Base-by-base conservation (phyloP, 2,797 vertebrate species). In the Coilia nasus region DNA sequence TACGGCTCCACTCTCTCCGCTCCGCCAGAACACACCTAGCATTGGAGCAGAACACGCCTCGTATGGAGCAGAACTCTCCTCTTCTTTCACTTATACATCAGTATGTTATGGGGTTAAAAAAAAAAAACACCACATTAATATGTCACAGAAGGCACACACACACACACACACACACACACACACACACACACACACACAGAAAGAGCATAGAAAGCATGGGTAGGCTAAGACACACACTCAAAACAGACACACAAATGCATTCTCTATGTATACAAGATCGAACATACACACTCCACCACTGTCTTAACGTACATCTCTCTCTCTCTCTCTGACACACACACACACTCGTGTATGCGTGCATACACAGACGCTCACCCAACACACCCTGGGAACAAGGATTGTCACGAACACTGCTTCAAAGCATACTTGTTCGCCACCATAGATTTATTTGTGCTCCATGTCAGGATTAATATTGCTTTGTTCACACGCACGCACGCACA, bases 371-470 rank as follows among this genome's bases (percentile, higher is more conserved):
- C 23, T 23, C n/a, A 62, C 7, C 1, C 35, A 41, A 41, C 5
- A 78, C 85, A 86, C 83, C 35, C 83, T 87, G 87, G 89, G 90
- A 90, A 87, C 84, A 87, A 86, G 87, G 83, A 3, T 46, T 86
- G 83, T 86, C 50, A 75, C 83, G 75, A 83, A 90, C 83, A 89
- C 75, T 35, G 67, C 91, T 91, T 94, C 91, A 93, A 93, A 93
- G 93, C 88, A 90, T 90, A 90, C 89, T 86, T 88, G 85, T 82
- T 85, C 87, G 88, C 87, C 87, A 90, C 83, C 88, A 90, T 91
- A 87, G 87, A 92, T 93, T 91, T 95, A 93, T 93, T 91, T 91
- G 87, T 90, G 85, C 90, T 91, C 86, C 90, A 90, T 15, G 56
- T 93, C 89, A 85, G 91, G 86, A 90, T 92, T 92, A 93, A 92